Evolutionary conservation across 2,113 vertebrate genomes (phyloP).

Genomic region (Oxyruncus cristatus): DNA sequence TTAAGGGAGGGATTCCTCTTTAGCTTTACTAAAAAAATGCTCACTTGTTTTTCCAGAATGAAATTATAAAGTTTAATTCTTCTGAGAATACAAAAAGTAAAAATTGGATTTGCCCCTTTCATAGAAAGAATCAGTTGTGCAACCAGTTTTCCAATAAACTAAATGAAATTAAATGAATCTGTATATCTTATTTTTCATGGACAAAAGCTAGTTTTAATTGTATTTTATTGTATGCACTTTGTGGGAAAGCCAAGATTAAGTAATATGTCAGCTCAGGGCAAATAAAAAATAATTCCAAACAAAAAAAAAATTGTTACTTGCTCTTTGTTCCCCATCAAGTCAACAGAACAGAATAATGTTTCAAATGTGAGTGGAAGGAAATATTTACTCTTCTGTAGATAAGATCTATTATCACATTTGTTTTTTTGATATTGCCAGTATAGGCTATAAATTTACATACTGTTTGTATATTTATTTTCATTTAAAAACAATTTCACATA

Average conservation of each 20-base stretch:
- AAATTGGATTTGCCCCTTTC: not conserved
- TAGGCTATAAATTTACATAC: not conserved
- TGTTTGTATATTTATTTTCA: not conserved
- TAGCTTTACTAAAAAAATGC: fast-evolving
- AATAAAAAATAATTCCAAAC: not conserved
- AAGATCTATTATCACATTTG: not conserved
- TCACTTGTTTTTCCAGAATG: not conserved
- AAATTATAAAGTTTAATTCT: not conserved
- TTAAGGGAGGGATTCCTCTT: not conserved
- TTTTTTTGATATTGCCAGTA: not conserved
- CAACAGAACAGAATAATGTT: not conserved
- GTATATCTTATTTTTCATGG: not conserved
- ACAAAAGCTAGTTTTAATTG: not conserved
- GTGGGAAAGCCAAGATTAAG: not conserved
- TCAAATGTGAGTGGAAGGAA: not conserved
- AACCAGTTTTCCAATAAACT: not conserved
- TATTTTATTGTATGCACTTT: not conserved
- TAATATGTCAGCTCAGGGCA: not conserved
- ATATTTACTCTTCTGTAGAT: not conserved
- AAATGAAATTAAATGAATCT: not conserved
- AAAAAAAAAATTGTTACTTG: not conserved
- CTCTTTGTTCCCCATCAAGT: not conserved
- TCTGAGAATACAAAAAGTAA: not conserved
- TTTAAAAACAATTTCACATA: constrained; percentile 15
- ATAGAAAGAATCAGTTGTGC: not conserved